Evolutionary conservation across 2,888 invertebrate genomes (phyloP).

Genomic region (Danaus chrysippus): DNA sequence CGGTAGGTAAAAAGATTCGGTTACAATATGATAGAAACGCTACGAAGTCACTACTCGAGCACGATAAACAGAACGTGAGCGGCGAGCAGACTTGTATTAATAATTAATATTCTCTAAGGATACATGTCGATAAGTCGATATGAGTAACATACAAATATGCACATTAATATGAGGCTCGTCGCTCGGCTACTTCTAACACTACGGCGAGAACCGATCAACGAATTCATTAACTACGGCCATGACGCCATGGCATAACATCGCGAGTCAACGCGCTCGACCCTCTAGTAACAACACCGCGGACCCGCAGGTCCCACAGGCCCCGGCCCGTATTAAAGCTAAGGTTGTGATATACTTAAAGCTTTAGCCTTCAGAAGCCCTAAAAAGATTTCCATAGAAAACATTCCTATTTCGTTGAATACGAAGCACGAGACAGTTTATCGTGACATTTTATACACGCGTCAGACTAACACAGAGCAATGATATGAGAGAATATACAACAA

Average conservation of each 20-base stretch:
- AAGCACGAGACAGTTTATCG: constrained; percentile 48
- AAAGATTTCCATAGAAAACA: constrained; percentile 29
- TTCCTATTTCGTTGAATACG: constrained; percentile 26
- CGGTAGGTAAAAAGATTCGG: constrained; percentile 64
- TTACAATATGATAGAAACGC: constrained; percentile 60
- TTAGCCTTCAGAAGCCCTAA: constrained; percentile 44
- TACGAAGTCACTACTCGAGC: constrained; percentile 52
- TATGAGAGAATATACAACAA: constrained; percentile 74
- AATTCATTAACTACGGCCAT: constrained; percentile 67
- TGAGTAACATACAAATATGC: constrained; percentile 67
- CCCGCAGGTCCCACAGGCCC: constrained; percentile 52
- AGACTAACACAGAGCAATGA: constrained; percentile 67
- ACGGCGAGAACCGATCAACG: constrained; percentile 68
- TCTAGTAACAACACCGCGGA: constrained; percentile 59
- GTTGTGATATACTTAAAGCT: constrained; percentile 60
- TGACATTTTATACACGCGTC: constrained; percentile 48
- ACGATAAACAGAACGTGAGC: constrained; percentile 48
- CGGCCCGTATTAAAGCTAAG: constrained; percentile 39
- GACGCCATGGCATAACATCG: constrained; percentile 54
- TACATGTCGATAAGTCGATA: constrained; percentile 69
- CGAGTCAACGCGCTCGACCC: constrained; percentile 50
- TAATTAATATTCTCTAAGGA: constrained; percentile 59
- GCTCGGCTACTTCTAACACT: constrained; percentile 69
- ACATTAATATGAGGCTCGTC: constrained; percentile 63
- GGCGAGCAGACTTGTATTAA: constrained; percentile 60